Conservation (phyloP, 35 echinoderm and acorn worm genomes). For the Diadema setosum region DNA sequence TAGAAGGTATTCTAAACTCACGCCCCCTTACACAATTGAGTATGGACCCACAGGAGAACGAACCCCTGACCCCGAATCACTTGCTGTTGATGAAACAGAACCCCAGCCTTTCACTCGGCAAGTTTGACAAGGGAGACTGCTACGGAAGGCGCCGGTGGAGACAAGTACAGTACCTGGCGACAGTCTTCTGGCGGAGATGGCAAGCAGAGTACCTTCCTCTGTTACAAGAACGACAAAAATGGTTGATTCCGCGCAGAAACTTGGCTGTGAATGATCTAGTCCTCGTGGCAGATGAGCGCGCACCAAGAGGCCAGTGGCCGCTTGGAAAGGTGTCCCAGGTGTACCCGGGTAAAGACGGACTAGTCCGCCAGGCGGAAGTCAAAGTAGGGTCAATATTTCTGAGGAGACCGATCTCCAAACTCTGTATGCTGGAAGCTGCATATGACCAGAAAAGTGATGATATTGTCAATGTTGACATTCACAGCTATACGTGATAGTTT, state of each 20-base stretch:
- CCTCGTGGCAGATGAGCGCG: slow-evolving; percentile 33
- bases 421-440: slow-evolving; percentile 48
- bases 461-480: no score
- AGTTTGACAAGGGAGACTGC: no score
- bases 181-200: slow-evolving; percentile 62
- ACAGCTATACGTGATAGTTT: no score
- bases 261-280: slow-evolving; percentile 44
- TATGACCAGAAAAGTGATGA: no score
- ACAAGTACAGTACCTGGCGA: slow-evolving; percentile 47
- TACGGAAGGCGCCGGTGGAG: not conserved
- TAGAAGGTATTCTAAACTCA: slow-evolving; percentile 43
- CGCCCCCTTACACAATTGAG: slow-evolving; percentile 41
- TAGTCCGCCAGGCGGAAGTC: slow-evolving; percentile 34
- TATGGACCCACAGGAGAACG: slow-evolving; percentile 31
- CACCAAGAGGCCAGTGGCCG: slow-evolving; percentile 34
- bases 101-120: slow-evolving; percentile 5
- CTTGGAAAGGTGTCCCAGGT: slow-evolving; percentile 14
- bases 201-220: slow-evolving; percentile 55
- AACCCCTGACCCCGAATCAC: slow-evolving; percentile 58
- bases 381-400: not conserved
- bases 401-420: slow-evolving; percentile 47
- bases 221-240: slow-evolving; percentile 54
- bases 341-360: slow-evolving; percentile 56
- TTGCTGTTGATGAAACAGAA: slow-evolving; percentile 20
- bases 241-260: slow-evolving; percentile 24